Percentiles rank a stretch among this genome's conserved stretches.
Conservation (phyloP, 2,888 invertebrate genomes). For the Theodoxus fluviatilis region DNA sequence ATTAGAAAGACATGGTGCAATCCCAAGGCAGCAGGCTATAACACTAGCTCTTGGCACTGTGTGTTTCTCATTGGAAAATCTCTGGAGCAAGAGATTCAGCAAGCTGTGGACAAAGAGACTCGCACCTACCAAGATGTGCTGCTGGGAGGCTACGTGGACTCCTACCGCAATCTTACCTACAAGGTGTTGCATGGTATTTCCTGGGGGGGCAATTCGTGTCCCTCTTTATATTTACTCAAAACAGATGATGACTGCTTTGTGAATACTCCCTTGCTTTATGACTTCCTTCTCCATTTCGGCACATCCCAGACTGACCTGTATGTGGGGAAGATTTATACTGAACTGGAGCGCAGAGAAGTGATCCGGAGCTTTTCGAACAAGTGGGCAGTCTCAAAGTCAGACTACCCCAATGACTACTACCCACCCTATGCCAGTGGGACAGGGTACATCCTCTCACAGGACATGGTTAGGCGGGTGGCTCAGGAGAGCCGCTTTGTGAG, state of each 20-base stretch:
- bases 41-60: conserved; percentile 46
- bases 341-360: conserved; percentile 43
- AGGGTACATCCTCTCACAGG: conserved; percentile 59
- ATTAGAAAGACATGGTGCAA: conserved; percentile 55
- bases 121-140: conserved; percentile 47
- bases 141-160: conserved; percentile 57
- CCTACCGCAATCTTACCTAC: conserved; percentile 57
- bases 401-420: conserved; percentile 48
- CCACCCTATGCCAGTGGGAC: conserved; percentile 61
- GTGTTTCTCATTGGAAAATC: conserved; percentile 52
- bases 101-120: conserved; percentile 38
- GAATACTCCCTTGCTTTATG: conserved; percentile 45
- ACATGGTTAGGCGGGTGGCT: conserved; percentile 48
- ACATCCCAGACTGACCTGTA: conserved; percentile 44
- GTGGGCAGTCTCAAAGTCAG: conserved; percentile 55
- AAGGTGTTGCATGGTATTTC: conserved; percentile 58
- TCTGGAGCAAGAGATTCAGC: conserved; percentile 24
- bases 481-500: conserved; percentile 41
- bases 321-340: conserved; percentile 53
- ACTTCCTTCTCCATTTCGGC: conserved; percentile 41
- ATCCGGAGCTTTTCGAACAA: conserved; percentile 51
- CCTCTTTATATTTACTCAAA: conserved; percentile 50
- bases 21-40: conserved; percentile 34
- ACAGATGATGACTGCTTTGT: conserved; percentile 64
- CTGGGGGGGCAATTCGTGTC: conserved; percentile 48